These are phyloP conservation scores for Seriola rivoliana DNA, from an alignment of 2,113 vertebrate species.

Conservation along the genomic window DNA sequence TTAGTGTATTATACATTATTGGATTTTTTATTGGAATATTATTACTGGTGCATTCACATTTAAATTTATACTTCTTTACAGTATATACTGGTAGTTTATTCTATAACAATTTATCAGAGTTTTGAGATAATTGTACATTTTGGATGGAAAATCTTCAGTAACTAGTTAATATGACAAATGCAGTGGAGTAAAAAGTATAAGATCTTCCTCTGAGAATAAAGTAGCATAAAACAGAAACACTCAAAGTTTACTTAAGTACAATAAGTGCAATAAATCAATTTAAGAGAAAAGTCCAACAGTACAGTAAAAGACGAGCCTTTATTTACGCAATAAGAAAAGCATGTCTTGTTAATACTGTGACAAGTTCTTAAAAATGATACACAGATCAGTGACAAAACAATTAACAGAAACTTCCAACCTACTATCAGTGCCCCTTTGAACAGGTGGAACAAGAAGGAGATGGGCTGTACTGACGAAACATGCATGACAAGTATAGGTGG, in stretches of 20 bases:
- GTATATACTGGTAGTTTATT: no score
- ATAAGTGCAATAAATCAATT: background rate
- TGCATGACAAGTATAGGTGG: conserved; percentile 47
- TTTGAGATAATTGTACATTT: no score
- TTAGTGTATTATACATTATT: no score
- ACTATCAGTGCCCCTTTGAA: conserved; percentile 35
- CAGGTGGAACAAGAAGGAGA: conserved; percentile 52
- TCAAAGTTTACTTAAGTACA: background rate
- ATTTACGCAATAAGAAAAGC: conserved; percentile 73
- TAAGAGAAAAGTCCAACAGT: conserved; percentile 1
- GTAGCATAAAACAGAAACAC: no score
- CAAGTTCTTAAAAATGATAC: conserved; percentile 64
- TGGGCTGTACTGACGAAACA: conserved; percentile 49
- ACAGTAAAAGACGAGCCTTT: conserved; percentile 76
- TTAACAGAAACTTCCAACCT: conserved; percentile 17
- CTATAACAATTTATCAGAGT: no score
- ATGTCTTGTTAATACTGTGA: conserved; percentile 59
- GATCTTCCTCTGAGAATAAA: no score
- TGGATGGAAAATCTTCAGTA: no score
- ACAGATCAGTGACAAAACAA: conserved; percentile 49
- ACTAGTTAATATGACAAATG: background rate
- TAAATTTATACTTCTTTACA: no score
- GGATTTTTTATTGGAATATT: no score
- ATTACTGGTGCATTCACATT: no score
- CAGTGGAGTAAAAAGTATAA: background rate